Conservation (phyloP, 2,888 invertebrate species). For the Dermolepida albohirtum region DNA sequence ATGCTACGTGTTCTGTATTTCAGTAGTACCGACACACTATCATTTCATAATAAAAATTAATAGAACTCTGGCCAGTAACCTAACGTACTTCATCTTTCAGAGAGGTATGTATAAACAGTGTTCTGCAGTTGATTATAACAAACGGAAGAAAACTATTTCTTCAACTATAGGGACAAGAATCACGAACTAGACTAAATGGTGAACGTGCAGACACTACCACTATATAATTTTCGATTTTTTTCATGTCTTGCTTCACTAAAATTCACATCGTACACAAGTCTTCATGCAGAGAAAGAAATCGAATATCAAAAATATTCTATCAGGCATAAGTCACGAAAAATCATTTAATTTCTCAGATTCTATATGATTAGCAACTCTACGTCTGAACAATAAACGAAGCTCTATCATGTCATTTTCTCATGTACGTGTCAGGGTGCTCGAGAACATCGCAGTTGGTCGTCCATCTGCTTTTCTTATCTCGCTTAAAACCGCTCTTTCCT, state of each 20-base stretch:
- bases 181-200: conserved; percentile 22
- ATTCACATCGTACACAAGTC: neutral
- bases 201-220: conserved; percentile 23
- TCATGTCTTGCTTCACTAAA: conserved; percentile 2
- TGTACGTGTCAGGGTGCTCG: conserved; percentile 8
- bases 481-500: too few species aligned
- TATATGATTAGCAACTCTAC: conserved; percentile 16
- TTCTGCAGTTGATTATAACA: neutral
- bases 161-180: conserved; percentile 1
- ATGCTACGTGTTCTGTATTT: neutral
- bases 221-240: conserved; percentile 10
- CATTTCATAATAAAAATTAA: too few species aligned
- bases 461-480: too few species aligned
- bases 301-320: too few species aligned
- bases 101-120: too few species aligned
- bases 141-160: conserved; percentile 23
- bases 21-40: too few species aligned
- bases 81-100: too few species aligned
- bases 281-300: too few species aligned
- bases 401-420: conserved; percentile 26
- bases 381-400: conserved; percentile 12
- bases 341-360: conserved; percentile 18
- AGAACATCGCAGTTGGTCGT: too few species aligned
- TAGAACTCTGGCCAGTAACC: too few species aligned
- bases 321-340: conserved; percentile 15